Conservation (phyloP, 2,113 vertebrate genomes). For the Lutjanus erythropterus region DNA sequence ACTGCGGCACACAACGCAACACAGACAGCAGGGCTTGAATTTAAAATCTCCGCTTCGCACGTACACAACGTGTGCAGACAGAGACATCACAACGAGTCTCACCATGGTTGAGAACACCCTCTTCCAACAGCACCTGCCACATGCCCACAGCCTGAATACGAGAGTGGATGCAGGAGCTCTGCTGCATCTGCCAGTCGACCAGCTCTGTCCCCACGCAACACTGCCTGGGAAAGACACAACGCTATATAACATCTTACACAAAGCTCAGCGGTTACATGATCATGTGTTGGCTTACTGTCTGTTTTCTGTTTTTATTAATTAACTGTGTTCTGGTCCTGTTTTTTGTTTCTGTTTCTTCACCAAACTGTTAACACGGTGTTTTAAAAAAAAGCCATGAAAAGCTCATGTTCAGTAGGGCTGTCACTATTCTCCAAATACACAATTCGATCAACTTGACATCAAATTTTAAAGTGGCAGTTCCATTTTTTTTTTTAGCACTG, state of each 20-base stretch:
- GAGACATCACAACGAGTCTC: slow-evolving; percentile 63
- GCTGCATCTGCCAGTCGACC: slow-evolving; percentile 97
- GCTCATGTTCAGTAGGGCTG: no score
- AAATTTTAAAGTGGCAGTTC: no score
- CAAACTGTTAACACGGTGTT: neutral
- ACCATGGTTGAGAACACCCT: slow-evolving; percentile 96
- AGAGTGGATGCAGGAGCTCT: slow-evolving; percentile 93
- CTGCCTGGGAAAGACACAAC: slow-evolving; percentile 82
- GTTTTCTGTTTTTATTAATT: neutral
- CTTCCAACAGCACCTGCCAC: slow-evolving; percentile 98
- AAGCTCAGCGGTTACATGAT: neutral
- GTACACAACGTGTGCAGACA: neutral
- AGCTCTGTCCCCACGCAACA: slow-evolving; percentile 97
- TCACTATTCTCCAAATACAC: no score
- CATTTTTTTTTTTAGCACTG: no score
- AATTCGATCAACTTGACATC: no score
- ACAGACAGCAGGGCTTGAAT: neutral
- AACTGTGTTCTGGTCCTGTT: no score
- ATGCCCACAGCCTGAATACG: slow-evolving; percentile 95
- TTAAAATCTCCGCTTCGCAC: neutral
- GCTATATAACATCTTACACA: neutral
- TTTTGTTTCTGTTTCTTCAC: neutral
- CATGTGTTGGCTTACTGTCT: neutral
- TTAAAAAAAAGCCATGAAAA: no score
- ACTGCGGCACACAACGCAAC: slow-evolving; percentile 81